Conservation (phyloP, 1,140 invertebrate genomes). For the Odontomachus brunneus region DNA sequence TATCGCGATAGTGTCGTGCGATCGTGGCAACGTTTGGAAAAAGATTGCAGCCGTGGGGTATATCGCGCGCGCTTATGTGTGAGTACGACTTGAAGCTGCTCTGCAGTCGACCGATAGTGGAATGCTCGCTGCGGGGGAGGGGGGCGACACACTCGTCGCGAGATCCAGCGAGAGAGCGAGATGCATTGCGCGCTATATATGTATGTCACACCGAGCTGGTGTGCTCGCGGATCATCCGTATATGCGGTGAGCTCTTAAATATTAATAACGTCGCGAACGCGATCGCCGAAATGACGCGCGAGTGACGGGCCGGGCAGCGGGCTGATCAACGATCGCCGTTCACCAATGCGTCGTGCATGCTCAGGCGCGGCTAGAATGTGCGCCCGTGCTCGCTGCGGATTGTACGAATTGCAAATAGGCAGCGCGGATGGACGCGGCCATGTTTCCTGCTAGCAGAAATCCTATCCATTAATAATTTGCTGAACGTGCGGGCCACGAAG, state of each 20-base stretch:
- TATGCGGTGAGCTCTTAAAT: slow-evolving; percentile 70
- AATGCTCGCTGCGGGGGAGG: too few relatives aligned
- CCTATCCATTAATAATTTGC: slow-evolving; percentile 74
- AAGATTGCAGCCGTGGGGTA: background rate
- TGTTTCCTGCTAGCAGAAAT: slow-evolving; percentile 85
- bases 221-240: slow-evolving; percentile 60
- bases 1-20: too few relatives aligned
- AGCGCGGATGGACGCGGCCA: slow-evolving; percentile 83
- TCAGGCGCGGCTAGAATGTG: slow-evolving; percentile 66
- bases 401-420: slow-evolving; percentile 74
- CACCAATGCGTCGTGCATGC: slow-evolving; percentile 55
- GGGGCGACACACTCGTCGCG: slow-evolving; percentile 30
- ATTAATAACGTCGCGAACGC: slow-evolving; percentile 72
- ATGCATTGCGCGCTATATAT: slow-evolving; percentile 61
- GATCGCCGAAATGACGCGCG: slow-evolving; percentile 72
- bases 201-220: slow-evolving; percentile 74
- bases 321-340: slow-evolving; percentile 42
- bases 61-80: background rate
- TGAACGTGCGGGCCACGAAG: slow-evolving; percentile 68
- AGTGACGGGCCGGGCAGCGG: slow-evolving; percentile 62
- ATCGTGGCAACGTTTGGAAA: too few relatives aligned
- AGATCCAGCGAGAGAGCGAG: slow-evolving; percentile 37
- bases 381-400: slow-evolving; percentile 64
- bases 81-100: background rate
- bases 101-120: background rate